phyloP scores from a whole-genome alignment of 1,140 invertebrate species.

The Ceratina japonica region DNA sequence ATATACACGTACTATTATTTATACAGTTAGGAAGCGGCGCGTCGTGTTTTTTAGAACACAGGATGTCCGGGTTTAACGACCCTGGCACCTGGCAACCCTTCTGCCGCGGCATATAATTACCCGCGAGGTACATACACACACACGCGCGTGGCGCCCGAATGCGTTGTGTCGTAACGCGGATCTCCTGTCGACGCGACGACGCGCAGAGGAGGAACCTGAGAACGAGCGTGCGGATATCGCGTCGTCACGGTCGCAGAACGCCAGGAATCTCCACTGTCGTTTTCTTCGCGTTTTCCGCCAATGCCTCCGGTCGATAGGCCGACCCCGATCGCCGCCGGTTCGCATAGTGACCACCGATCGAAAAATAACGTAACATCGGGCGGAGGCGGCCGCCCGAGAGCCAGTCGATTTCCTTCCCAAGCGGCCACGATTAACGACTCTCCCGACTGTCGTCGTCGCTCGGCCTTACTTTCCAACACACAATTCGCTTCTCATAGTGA shows the following conservation, averaged over 20 bases:
- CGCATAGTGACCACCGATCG: slow-evolving; percentile 30
- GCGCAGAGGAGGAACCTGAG: slow-evolving; percentile 46
- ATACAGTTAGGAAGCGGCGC: slow-evolving; percentile 55
- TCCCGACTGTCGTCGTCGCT: too few relatives aligned
- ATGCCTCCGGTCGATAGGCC: slow-evolving; percentile 37
- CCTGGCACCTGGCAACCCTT: slow-evolving; percentile 65
- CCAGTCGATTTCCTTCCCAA: too few relatives aligned
- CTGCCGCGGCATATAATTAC: slow-evolving; percentile 61
- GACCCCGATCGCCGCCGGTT: slow-evolving; percentile 27
- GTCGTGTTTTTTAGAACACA: slow-evolving; percentile 58
- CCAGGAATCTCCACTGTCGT: slow-evolving; percentile 61
- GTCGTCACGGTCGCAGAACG: slow-evolving; percentile 55
- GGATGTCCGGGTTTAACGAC: slow-evolving; percentile 66
- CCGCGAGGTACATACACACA: slow-evolving; percentile 37
- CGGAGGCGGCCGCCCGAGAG: too few relatives aligned
- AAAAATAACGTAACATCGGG: not conserved
- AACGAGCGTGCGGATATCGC: slow-evolving; percentile 45
- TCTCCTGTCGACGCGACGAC: slow-evolving; percentile 22
- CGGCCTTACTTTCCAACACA: too few relatives aligned
- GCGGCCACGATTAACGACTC: too few relatives aligned
- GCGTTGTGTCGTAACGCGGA: slow-evolving; percentile 48
- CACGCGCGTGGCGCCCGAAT: not conserved
- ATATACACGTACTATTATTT: slow-evolving; percentile 50
- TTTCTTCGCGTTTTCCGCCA: slow-evolving; percentile 51
- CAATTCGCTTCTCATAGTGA: too few relatives aligned